A percentile compares a stretch with the other conserved stretches of the same genome.
Evolutionary conservation across 2,888 invertebrate genomes (phyloP).

Genomic region (Labia minor): DNA sequence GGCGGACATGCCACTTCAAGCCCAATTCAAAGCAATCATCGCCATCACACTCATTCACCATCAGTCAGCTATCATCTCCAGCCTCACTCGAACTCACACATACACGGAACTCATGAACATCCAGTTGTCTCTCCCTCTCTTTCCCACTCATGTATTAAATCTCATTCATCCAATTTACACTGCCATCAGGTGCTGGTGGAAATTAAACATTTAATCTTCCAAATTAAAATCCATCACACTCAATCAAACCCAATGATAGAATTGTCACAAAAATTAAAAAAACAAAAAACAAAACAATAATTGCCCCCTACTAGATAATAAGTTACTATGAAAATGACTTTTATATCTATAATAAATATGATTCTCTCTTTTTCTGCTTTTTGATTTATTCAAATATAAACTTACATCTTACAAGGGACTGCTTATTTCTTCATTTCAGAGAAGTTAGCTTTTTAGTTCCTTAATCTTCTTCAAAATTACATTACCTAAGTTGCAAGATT

Average conservation of each 20-base stretch:
- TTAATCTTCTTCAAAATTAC: no score
- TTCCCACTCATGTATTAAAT: background rate
- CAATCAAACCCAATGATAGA: background rate
- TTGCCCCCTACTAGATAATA: no score
- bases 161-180: slow-evolving; percentile 1
- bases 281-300: no score
- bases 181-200: background rate
- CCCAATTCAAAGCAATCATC: slow-evolving; percentile 13
- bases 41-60: slow-evolving; percentile 1
- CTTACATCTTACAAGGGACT: no score
- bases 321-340: no score
- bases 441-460: no score
- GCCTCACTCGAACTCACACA: background rate
- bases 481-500: no score
- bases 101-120: background rate
- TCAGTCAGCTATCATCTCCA: slow-evolving; percentile 2
- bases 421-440: no score
- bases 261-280: no score
- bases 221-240: slow-evolving; percentile 4
- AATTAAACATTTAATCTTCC: background rate
- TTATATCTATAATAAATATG: no score
- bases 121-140: background rate
- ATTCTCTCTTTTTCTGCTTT: no score
- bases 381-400: no score
- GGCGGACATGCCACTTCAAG: slow-evolving; percentile 13